phyloP scores from a whole-genome alignment of 2,113 vertebrate species.

The Caloenas nicobarica region DNA sequence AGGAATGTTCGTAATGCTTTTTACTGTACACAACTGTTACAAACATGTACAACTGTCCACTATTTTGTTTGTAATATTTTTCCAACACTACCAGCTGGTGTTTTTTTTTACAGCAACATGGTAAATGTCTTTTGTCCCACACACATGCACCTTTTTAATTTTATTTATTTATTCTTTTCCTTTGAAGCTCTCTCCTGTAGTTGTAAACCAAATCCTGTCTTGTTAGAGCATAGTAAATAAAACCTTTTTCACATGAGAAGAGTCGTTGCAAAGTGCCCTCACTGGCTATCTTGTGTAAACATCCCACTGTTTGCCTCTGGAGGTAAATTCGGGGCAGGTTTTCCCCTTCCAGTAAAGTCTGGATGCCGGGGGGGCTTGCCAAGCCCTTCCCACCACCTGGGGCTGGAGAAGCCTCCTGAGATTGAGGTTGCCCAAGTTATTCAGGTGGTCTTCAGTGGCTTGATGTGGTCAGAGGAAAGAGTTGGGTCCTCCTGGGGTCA shows the following conservation, averaged over 20 bases:
- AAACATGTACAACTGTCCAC: background rate
- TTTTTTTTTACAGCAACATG: background rate
- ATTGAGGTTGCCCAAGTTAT: background rate
- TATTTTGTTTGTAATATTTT: background rate
- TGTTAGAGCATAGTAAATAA: constrained; percentile 17
- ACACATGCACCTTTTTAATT: background rate
- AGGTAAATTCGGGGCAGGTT: background rate
- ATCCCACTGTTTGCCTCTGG: background rate
- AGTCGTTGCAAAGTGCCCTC: background rate
- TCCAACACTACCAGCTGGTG: background rate
- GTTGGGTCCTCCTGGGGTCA: background rate
- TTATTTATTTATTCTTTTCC: constrained; percentile 4
- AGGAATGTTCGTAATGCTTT: background rate
- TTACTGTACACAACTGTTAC: background rate
- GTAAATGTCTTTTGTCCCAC: background rate
- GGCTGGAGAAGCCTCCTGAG: background rate
- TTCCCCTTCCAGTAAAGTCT: background rate
- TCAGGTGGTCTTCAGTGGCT: background rate
- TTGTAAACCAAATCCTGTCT: constrained; percentile 28
- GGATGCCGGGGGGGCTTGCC: fast-evolving
- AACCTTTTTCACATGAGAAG: background rate
- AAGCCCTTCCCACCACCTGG: background rate
- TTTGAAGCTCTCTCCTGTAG: constrained; percentile 19
- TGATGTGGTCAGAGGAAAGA: background rate
- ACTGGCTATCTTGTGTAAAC: constrained; percentile 21